Evolutionary conservation across 2,888 invertebrate genomes (phyloP).

Genomic region (Macrophya annulata): DNA sequence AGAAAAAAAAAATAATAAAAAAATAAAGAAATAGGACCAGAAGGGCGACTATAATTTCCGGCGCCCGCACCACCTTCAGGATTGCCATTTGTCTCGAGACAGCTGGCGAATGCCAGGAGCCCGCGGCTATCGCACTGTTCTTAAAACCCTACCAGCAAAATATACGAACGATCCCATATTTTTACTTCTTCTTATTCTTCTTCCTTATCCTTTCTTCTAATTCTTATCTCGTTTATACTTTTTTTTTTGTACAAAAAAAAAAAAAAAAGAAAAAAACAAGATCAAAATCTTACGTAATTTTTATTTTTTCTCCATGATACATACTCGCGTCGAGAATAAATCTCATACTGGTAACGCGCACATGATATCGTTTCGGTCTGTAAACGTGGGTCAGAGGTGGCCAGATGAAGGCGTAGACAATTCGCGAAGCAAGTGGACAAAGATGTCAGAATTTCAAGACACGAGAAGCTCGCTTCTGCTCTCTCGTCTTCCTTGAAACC

Average conservation of each 20-base stretch:
- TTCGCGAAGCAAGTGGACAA: slow-evolving; percentile 63
- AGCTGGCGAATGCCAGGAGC: slow-evolving; percentile 67
- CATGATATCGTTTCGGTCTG: slow-evolving; percentile 61
- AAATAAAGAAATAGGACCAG: slow-evolving; percentile 22
- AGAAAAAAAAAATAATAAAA: neutral
- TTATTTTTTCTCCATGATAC: neutral
- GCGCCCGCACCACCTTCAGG: slow-evolving; percentile 67
- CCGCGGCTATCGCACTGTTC: slow-evolving; percentile 60
- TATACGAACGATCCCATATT: neutral
- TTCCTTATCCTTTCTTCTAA: neutral
- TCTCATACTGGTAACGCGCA: neutral
- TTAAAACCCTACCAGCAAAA: neutral
- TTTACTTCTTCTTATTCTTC: neutral
- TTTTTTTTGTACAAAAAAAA: no score
- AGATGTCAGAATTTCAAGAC: slow-evolving; percentile 64
- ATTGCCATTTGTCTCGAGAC: slow-evolving; percentile 70
- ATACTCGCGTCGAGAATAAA: neutral
- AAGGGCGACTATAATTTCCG: slow-evolving; percentile 69
- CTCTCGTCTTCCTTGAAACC: slow-evolving; percentile 58
- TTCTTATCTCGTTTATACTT: neutral
- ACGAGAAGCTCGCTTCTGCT: slow-evolving; percentile 48
- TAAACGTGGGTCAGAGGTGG: slow-evolving; percentile 69
- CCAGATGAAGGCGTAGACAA: slow-evolving; percentile 70
- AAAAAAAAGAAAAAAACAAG: no score
- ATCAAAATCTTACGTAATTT: neutral